Base-by-base conservation (phyloP, 2,113 vertebrate species). In the Entosphenus tridentatus region DNA sequence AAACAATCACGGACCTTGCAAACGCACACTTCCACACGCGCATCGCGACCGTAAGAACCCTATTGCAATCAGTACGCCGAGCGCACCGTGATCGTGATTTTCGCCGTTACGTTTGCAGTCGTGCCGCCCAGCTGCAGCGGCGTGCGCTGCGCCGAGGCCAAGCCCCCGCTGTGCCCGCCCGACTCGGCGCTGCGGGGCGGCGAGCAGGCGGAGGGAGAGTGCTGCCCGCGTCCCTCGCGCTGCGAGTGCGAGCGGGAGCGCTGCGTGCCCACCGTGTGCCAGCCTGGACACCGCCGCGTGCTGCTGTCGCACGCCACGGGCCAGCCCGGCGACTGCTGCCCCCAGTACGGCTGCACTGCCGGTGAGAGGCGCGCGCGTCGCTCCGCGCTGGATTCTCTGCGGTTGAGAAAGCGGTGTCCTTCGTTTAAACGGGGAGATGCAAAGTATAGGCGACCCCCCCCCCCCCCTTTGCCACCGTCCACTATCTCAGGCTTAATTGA, bases 271-370 rank as follows among this genome's bases (percentile, higher is more conserved):
- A 90, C 88, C 76, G 87, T 90, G 73, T 90, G 87, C 80, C 87
- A 87, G 1, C 86, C 85, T 2, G 84, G 87, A 69, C 85, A 85
- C 75, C 81, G 87, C 78, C 88, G 87, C 76, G 89, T 90, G 70
- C 74, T 90, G 68, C 83, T 89, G 73, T 87, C 86, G 56, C 88
- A 88, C 74, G 85, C 85, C 74, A 87, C 86, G 67, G 86, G 85
- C 75, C 87, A 87, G 70, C 87, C 87, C 10, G 87, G 87, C 18
- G 84, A 89, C 75, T 90, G 87, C 74, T 90, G 87, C 74, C 86
- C 89, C 78, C 83, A 87, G 71, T 90, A 87, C 76, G 86, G 88
- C 78, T 90, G 87, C 81, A 89, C 88, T 77, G 86, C 86, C 83
- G 87, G 87, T 89, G 79, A 76, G 76, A 56, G 39, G n/a, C 18